A percentile compares a stretch with the other conserved stretches of the same genome.
These are phyloP conservation scores for Nymphicus hollandicus DNA, from an alignment of 2,113 vertebrate species.

Conservation along the genomic window DNA sequence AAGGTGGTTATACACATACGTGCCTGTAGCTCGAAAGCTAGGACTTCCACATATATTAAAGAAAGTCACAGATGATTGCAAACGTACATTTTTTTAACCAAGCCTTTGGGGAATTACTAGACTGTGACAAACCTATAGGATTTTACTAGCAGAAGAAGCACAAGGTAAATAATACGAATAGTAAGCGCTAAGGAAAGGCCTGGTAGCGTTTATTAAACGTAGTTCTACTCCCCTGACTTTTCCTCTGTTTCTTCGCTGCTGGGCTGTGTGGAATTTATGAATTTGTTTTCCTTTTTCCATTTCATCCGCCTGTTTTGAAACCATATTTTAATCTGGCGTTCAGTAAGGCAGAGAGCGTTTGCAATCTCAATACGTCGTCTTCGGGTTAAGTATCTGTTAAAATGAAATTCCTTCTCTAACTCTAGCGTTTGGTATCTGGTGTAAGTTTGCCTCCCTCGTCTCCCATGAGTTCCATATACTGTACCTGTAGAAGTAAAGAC, in stretches of 20 bases:
- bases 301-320: constrained; percentile 88
- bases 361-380: constrained; percentile 86
- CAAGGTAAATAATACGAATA: constrained; percentile 51
- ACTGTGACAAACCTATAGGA: constrained; percentile 41
- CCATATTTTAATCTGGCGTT: constrained; percentile 89
- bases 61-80: constrained; percentile 62
- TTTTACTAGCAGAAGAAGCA: constrained; percentile 48
- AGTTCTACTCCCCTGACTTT: constrained; percentile 79
- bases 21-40: neutral
- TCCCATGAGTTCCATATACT: constrained; percentile 81
- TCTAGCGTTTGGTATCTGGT: constrained; percentile 85
- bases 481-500: constrained; percentile 78
- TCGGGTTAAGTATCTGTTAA: constrained; percentile 85
- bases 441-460: constrained; percentile 85
- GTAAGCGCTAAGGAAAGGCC: constrained; percentile 57
- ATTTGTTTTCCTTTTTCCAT: constrained; percentile 87
- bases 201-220: constrained; percentile 55
- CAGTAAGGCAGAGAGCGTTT: constrained; percentile 83
- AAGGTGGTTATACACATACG: neutral
- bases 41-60: constrained; percentile 38
- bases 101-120: constrained; percentile 59
- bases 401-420: constrained; percentile 87
- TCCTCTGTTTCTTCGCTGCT: constrained; percentile 81
- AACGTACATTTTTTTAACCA: constrained; percentile 64
- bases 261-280: constrained; percentile 81